Conservation (phyloP, 2,113 vertebrate species). For the Ameiurus melas region DNA sequence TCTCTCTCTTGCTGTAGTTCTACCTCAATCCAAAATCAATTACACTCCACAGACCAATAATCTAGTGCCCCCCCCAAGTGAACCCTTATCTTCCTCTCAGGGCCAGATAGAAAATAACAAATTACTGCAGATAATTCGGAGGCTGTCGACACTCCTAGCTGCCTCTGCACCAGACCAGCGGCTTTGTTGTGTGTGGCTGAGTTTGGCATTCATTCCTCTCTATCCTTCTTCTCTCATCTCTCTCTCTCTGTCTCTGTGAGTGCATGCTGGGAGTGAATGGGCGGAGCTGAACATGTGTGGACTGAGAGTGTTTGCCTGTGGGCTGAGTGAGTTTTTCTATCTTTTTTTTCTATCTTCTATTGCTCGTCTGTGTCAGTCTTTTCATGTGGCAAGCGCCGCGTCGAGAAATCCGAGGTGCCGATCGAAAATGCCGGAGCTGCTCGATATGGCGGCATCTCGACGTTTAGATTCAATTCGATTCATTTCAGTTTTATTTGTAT, state of each 20-base stretch:
- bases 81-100: conserved; percentile 52
- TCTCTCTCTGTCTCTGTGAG: not conserved
- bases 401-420: too few relatives aligned
- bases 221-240: conserved; percentile 1
- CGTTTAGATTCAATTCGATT: too few relatives aligned
- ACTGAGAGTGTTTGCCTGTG: too few relatives aligned
- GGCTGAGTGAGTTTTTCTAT: too few relatives aligned
- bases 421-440: too few relatives aligned
- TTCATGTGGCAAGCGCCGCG: too few relatives aligned
- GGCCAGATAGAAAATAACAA: conserved; percentile 55
- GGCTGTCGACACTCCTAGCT: conserved; percentile 14
- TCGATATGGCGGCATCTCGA: too few relatives aligned
- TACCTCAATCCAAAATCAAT: conserved; percentile 52
- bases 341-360: too few relatives aligned
- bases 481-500: too few relatives aligned
- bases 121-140: conserved; percentile 52
- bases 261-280: too few relatives aligned
- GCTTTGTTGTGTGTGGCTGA: conserved; percentile 34
- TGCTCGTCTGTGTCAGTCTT: too few relatives aligned
- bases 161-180: conserved; percentile 15
- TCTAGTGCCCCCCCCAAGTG: conserved; percentile 33
- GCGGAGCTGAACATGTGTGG: too few relatives aligned
- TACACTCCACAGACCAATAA: conserved; percentile 51
- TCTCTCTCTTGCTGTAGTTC: not conserved
- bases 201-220: conserved; percentile 38